A percentile compares a stretch with the other conserved stretches of the same genome.
These are phyloP conservation scores for Uria aalge DNA, from an alignment of 2,113 vertebrate genomes.

Conservation along the genomic window DNA sequence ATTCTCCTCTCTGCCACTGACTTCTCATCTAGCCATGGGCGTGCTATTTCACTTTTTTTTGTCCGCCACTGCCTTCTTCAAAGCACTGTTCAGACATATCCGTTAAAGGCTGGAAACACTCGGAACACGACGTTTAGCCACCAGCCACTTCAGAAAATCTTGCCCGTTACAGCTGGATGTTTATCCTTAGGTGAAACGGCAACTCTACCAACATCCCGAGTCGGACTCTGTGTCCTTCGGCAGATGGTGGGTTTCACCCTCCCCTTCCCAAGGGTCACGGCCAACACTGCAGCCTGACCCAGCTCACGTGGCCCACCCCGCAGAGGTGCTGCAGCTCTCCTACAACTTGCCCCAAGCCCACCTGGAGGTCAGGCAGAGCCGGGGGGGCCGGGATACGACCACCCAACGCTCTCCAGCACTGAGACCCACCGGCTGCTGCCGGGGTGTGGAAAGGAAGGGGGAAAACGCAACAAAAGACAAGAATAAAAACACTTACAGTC, in stretches of 20 bases:
- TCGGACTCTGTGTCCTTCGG: background rate
- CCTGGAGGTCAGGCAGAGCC: background rate
- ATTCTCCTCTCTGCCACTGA: background rate
- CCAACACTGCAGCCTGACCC: background rate
- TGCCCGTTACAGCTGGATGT: background rate
- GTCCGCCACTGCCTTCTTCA: background rate
- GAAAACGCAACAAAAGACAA: background rate
- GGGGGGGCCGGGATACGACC: background rate
- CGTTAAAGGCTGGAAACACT: background rate
- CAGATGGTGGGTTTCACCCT: background rate
- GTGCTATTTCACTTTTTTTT: background rate
- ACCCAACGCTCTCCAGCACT: background rate
- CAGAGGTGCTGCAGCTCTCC: background rate
- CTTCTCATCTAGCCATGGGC: background rate
- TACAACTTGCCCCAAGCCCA: background rate
- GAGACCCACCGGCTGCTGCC: background rate
- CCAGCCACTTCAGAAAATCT: background rate
- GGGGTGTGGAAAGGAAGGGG: background rate
- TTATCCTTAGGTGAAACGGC: background rate
- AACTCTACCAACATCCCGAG: background rate
- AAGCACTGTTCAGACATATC: background rate
- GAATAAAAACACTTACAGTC: constrained; percentile 3
- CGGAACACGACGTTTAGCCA: background rate
- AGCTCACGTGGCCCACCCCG: background rate
- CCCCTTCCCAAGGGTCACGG: background rate